phyloP scores from a whole-genome alignment of 2,888 invertebrate genomes.

The Phalera bucephala region DNA sequence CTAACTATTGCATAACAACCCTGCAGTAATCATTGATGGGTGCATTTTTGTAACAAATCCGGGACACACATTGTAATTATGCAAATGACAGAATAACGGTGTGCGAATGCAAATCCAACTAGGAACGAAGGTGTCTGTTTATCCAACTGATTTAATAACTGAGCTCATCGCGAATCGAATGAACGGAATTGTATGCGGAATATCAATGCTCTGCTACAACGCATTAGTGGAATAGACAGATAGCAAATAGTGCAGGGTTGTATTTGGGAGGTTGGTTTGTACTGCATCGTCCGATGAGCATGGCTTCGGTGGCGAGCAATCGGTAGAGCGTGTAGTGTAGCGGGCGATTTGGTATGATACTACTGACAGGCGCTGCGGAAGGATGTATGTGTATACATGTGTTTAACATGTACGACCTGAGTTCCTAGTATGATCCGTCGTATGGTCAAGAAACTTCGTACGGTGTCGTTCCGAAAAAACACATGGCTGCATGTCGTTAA shows the following conservation, averaged over 20 bases:
- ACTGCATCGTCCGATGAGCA: too few species aligned
- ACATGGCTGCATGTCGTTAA: too few species aligned
- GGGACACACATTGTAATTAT: conserved; percentile 48
- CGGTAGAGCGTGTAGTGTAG: too few species aligned
- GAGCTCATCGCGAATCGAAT: conserved; percentile 65
- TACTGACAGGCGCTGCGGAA: too few species aligned
- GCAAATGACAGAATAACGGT: conserved; percentile 45
- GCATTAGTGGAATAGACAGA: conserved; percentile 71
- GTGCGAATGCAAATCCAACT: conserved; percentile 48
- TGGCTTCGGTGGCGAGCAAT: too few species aligned
- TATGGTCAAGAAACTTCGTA: too few species aligned
- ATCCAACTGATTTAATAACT: conserved; percentile 77
- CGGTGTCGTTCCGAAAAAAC: too few species aligned
- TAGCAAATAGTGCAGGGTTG: conserved; percentile 57
- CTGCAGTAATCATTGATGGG: conserved; percentile 28
- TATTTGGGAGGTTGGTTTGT: conserved; percentile 22
- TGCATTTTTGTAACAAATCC: conserved; percentile 40
- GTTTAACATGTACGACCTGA: too few species aligned
- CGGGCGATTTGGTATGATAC: too few species aligned
- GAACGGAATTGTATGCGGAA: conserved; percentile 60
- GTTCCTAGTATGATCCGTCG: too few species aligned
- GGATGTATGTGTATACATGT: too few species aligned
- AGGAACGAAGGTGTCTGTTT: conserved; percentile 66
- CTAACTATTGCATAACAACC: conserved; percentile 17
- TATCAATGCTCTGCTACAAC: conserved; percentile 65